phyloP scores from a whole-genome alignment of 2,113 vertebrate species.

The Erythrolamprus reginae region DNA sequence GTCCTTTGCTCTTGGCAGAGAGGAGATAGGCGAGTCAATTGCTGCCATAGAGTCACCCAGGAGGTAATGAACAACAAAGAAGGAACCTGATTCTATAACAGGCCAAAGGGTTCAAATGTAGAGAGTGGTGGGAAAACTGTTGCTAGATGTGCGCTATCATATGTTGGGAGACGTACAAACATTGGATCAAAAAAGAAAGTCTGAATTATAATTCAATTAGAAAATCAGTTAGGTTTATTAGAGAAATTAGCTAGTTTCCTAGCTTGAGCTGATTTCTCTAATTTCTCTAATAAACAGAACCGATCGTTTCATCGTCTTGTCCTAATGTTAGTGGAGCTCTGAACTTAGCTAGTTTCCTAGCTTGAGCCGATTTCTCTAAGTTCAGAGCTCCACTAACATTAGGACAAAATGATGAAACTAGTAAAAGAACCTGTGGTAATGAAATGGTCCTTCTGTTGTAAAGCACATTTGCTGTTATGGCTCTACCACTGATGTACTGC shows the following conservation, averaged over 20 bases:
- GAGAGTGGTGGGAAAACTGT: not conserved
- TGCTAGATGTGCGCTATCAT: not conserved
- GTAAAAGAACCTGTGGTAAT: conserved; percentile 37
- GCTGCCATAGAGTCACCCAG: not conserved
- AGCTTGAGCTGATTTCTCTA: no score
- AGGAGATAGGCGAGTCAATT: not conserved
- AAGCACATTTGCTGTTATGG: conserved; percentile 36
- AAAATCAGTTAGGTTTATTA: not conserved
- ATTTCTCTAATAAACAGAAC: no score
- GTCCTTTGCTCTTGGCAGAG: not conserved
- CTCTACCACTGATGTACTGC: conserved; percentile 24
- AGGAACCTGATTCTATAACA: not conserved
- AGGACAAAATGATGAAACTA: conserved; percentile 44
- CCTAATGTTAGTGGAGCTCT: no score
- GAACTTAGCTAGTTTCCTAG: no score
- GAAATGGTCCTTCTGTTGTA: conserved; percentile 34
- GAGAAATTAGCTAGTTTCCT: no score
- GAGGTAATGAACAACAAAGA: not conserved
- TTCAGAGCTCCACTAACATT: conserved; percentile 26
- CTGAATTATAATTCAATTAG: not conserved
- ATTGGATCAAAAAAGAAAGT: no score
- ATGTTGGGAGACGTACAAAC: not conserved
- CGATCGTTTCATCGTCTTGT: no score
- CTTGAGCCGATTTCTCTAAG: no score
- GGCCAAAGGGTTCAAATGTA: no score